Evolutionary conservation across 2,888 invertebrate genomes (phyloP).

Genomic region (Nematopogon swammerdamellus): DNA sequence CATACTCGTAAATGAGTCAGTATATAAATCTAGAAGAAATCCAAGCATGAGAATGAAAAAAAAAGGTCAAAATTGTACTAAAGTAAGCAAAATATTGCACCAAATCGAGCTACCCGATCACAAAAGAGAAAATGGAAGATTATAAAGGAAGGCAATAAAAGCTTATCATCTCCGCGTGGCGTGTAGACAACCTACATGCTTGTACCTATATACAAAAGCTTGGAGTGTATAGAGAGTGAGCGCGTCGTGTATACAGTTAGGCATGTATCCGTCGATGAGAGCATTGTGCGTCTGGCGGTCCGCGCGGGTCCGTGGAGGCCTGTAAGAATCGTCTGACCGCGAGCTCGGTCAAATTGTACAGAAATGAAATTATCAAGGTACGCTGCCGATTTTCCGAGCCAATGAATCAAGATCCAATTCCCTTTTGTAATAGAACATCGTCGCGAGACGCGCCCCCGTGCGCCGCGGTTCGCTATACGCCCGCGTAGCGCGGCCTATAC

Average conservation of each 20-base stretch:
- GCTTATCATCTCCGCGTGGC: conserved; percentile 32
- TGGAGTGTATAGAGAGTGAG: too few relatives aligned
- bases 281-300: background rate
- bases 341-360: conserved; percentile 57
- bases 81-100: conserved; percentile 19
- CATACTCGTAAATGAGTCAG: too few relatives aligned
- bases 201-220: too few relatives aligned
- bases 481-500: too few relatives aligned
- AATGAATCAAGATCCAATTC: conserved; percentile 59
- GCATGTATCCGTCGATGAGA: too few relatives aligned
- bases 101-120: background rate
- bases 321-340: conserved; percentile 52
- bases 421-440: conserved; percentile 58
- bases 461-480: too few relatives aligned
- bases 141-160: conserved; percentile 57
- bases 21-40: too few relatives aligned
- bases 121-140: conserved; percentile 48
- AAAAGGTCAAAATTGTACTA: too few relatives aligned
- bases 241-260: too few relatives aligned
- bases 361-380: conserved; percentile 59
- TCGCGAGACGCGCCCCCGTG: conserved; percentile 48
- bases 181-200: too few relatives aligned
- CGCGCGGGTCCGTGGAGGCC: conserved; percentile 40
- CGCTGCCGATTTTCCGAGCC: conserved; percentile 58
- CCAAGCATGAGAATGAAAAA: too few relatives aligned